Evolutionary conservation across 2,888 invertebrate genomes (phyloP), one percentile per base, ranked within the genome.

Genomic region (Ennomos fuscantarius): DNA sequence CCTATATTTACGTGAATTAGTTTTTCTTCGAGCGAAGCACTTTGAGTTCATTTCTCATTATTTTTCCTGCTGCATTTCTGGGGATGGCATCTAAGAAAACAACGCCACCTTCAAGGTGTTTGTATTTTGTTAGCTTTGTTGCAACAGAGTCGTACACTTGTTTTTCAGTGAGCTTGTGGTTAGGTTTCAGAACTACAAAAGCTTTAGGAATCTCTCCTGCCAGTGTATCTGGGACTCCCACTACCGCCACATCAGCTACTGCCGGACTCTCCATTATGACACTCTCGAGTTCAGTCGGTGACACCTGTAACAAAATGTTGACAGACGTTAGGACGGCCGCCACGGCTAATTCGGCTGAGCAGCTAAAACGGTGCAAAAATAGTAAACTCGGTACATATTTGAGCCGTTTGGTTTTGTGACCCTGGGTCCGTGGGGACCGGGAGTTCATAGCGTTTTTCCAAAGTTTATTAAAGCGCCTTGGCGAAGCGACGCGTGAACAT

Each of bases 281-380:
- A 66, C 94, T 95, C 84, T 97, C 97, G 56, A 97, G 82, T 86
- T 97, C 97, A 1, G 97, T 96, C 15, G 97, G 97, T 0, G 97
- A 96, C 32, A 97, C 97, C 96, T 97, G 88, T 63, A 69, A 71
- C 34, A 66, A 46, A 55, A 59, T 46, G 40, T 36, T 9, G 12
- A 13, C 13, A 24, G n/a, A n/a, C n/a, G n/a, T n/a, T n/a, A n/a
- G n/a, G n/a, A n/a, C n/a, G n/a, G n/a, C n/a, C n/a, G n/a, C n/a
- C n/a, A n/a, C n/a, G n/a, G n/a, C n/a, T n/a, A n/a, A n/a, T n/a
- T n/a, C n/a, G n/a, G n/a, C n/a, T n/a, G n/a, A n/a, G n/a, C n/a
- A n/a, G n/a, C n/a, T n/a, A n/a, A n/a, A n/a, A n/a, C n/a, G n/a
- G n/a, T n/a, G n/a, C n/a, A n/a, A n/a, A n/a, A n/a, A n/a, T n/a